Conservation (phyloP, 1,140 invertebrate genomes). For the Dendroctonus valens region DNA sequence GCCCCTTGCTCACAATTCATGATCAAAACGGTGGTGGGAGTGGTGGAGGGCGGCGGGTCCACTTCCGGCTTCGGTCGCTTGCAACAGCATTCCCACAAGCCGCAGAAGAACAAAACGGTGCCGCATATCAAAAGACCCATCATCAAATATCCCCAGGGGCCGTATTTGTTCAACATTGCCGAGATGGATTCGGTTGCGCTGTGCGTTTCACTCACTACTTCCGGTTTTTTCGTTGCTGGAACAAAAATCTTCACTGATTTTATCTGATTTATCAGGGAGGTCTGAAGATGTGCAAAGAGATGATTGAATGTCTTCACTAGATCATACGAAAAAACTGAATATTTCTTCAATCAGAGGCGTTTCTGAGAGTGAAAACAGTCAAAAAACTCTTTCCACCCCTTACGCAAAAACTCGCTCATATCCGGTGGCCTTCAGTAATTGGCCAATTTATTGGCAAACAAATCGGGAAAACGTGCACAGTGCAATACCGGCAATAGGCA, state of each 20-base stretch:
- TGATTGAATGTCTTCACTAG: no score
- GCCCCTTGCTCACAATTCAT: conserved; percentile 35
- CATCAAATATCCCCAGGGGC: conserved; percentile 65
- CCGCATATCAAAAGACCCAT: conserved; percentile 64
- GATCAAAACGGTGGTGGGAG: conserved; percentile 40
- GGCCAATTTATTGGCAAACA: not conserved
- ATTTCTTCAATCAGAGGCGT: no score
- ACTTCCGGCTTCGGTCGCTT: conserved; percentile 47
- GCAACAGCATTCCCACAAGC: conserved; percentile 58
- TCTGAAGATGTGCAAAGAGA: no score
- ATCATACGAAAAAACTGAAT: no score
- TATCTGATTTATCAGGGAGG: no score
- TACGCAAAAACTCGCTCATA: no score
- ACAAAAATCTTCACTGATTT: conserved; percentile 1
- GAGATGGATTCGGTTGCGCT: conserved; percentile 46
- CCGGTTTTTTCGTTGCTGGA: conserved; percentile 33
- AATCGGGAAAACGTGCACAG: not conserved
- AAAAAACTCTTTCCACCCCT: no score
- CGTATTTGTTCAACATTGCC: conserved; percentile 59
- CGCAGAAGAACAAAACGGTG: conserved; percentile 62
- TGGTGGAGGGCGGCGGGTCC: conserved; percentile 32
- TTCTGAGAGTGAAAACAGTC: no score
- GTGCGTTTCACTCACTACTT: conserved; percentile 24
- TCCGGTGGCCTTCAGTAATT: no score
- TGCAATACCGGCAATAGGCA: no score